Conservation (phyloP, 2,797 vertebrate genomes). For the Neomorphus geoffroyi region DNA sequence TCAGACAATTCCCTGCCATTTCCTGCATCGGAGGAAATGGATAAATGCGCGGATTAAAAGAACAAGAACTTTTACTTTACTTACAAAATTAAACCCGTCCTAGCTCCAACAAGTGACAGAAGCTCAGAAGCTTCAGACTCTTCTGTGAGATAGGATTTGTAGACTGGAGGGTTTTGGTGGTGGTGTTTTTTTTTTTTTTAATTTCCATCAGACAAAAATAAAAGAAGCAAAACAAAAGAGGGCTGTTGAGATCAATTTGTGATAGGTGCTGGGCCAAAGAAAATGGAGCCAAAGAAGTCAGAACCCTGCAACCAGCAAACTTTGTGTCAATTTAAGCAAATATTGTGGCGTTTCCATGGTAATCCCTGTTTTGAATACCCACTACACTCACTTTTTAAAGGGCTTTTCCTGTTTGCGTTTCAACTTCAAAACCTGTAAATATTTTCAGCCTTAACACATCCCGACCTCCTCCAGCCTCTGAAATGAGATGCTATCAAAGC, state of each 20-base stretch:
- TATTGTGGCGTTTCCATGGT: slow-evolving; percentile 86
- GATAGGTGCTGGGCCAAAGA: slow-evolving; percentile 73
- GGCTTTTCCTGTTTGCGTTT: slow-evolving; percentile 85
- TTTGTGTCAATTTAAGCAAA: slow-evolving; percentile 86
- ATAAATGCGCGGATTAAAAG: background rate
- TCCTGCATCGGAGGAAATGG: background rate
- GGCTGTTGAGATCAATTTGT: slow-evolving; percentile 53
- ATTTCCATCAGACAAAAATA: slow-evolving; percentile 45
- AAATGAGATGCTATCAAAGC: background rate
- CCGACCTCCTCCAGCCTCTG: slow-evolving; percentile 16
- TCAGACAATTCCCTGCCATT: slow-evolving; percentile 14
- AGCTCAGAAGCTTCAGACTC: slow-evolving; percentile 1
- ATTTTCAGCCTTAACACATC: slow-evolving; percentile 77
- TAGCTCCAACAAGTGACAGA: background rate
- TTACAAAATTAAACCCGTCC: background rate
- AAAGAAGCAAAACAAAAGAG: slow-evolving; percentile 47
- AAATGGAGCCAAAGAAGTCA: slow-evolving; percentile 72
- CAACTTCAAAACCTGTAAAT: slow-evolving; percentile 82
- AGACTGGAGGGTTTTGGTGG: background rate
- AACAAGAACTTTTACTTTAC: slow-evolving; percentile 34
- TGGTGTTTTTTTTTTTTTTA: background rate
- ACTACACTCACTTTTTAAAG: slow-evolving; percentile 81
- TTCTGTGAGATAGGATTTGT: background rate
- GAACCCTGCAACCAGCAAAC: slow-evolving; percentile 77
- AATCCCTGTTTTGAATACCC: slow-evolving; percentile 85